Conservation (phyloP, 2,888 invertebrate genomes). For the Galeruca laticollis region DNA sequence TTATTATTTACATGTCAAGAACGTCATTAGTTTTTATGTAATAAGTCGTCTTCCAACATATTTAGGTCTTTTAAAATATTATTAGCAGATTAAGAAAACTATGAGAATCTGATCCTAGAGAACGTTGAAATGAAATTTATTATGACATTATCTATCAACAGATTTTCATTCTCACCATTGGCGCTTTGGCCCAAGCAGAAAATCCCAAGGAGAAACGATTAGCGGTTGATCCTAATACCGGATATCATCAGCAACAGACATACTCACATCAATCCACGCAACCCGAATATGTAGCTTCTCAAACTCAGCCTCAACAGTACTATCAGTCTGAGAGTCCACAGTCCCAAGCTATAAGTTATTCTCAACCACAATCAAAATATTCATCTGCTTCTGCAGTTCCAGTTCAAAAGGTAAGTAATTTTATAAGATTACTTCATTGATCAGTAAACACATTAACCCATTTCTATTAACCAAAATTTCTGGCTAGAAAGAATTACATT, state of each 20-base stretch:
- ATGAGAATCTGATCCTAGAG: no score
- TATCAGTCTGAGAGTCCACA: constrained; percentile 44
- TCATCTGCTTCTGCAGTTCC: constrained; percentile 20
- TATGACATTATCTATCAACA: constrained; percentile 34
- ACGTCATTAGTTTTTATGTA: no score
- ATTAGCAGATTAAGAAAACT: no score
- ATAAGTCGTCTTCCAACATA: no score
- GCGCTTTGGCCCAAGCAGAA: constrained; percentile 43
- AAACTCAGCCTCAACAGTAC: constrained; percentile 50
- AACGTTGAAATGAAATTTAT: background rate
- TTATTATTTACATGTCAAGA: no score
- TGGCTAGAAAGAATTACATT: no score
- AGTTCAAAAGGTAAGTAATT: constrained; percentile 38
- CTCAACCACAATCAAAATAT: constrained; percentile 40
- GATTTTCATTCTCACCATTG: constrained; percentile 47
- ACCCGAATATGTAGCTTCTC: constrained; percentile 44
- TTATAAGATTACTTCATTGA: background rate
- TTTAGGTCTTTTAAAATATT: no score
- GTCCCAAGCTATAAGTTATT: constrained; percentile 46
- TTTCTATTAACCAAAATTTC: no score
- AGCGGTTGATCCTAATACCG: constrained; percentile 38
- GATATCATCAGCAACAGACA: constrained; percentile 23
- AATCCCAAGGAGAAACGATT: constrained; percentile 50
- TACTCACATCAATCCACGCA: constrained; percentile 30
- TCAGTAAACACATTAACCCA: no score